phyloP scores from a whole-genome alignment of 2,888 invertebrate species.

The Seladonia tumulorum region DNA sequence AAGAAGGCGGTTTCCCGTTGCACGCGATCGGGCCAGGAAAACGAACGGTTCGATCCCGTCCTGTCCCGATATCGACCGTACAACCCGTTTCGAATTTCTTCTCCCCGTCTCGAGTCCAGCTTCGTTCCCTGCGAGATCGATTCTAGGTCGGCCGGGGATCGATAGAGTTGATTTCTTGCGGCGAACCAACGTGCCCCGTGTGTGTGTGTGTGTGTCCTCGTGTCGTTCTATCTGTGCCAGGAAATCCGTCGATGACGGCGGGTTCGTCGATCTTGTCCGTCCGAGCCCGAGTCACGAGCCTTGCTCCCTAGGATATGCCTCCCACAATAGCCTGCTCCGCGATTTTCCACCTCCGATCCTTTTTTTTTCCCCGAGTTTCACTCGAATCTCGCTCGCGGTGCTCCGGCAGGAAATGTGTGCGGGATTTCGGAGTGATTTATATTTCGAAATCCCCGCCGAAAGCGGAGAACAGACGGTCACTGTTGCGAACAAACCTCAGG shows the following conservation, averaged over 20 bases:
- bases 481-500: not conserved
- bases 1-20: not conserved
- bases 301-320: not conserved
- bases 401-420: not conserved
- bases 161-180: conserved; percentile 14
- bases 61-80: not conserved
- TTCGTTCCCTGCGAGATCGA: not conserved
- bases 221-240: not conserved
- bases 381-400: not conserved
- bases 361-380: not conserved
- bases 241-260: conserved; percentile 15
- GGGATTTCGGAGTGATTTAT: not conserved
- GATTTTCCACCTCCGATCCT: not conserved
- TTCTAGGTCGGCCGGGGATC: conserved; percentile 27
- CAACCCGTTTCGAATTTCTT: not conserved
- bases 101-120: not conserved
- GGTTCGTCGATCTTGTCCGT: conserved; percentile 45
- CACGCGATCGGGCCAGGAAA: not conserved
- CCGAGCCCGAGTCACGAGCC: conserved; percentile 54
- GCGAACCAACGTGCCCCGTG: not conserved
- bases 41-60: not conserved
- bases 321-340: not conserved
- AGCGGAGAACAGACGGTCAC: not conserved
- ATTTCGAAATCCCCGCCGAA: not conserved
- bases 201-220: no score